A percentile compares a stretch with the other conserved stretches of the same genome.
Evolutionary conservation across 2,113 vertebrate genomes (phyloP).

Genomic region (Salvelinus alpinus): DNA sequence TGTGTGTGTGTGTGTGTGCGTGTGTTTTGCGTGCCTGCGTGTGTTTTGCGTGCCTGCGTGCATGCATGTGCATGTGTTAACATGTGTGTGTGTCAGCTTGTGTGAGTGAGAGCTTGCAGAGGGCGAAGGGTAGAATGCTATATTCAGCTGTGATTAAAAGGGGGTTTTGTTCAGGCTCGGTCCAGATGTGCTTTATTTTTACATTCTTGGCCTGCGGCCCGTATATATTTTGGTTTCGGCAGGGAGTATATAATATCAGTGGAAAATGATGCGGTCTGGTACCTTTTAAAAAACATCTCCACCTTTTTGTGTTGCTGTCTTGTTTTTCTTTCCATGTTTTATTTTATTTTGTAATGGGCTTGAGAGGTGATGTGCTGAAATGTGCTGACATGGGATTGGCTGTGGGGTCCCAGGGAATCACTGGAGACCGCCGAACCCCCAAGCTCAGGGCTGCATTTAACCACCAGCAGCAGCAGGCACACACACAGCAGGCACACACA

Average conservation of each 20-base stretch:
- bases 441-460: background rate
- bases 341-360: constrained; percentile 90
- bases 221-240: constrained; percentile 99
- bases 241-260: constrained; percentile 99
- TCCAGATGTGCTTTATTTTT: constrained; percentile 95
- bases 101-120: constrained; percentile 73
- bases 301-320: constrained; percentile 98
- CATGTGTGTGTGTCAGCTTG: background rate
- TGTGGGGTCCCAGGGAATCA: constrained; percentile 62
- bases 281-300: constrained; percentile 99
- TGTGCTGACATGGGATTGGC: constrained; percentile 51
- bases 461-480: too few species aligned
- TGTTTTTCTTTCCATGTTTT: constrained; percentile 99
- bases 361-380: constrained; percentile 77
- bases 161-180: constrained; percentile 94
- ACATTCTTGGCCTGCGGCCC: constrained; percentile 94
- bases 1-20: background rate
- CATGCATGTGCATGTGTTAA: too few species aligned
- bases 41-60: too few species aligned
- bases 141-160: constrained; percentile 94
- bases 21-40: too few species aligned
- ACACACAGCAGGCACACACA: too few species aligned
- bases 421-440: constrained; percentile 52
- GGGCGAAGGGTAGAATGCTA: constrained; percentile 89
- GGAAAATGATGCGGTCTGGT: constrained; percentile 99